Base-by-base conservation (phyloP, 2,113 vertebrate genomes). In the Pluvialis apricaria region DNA sequence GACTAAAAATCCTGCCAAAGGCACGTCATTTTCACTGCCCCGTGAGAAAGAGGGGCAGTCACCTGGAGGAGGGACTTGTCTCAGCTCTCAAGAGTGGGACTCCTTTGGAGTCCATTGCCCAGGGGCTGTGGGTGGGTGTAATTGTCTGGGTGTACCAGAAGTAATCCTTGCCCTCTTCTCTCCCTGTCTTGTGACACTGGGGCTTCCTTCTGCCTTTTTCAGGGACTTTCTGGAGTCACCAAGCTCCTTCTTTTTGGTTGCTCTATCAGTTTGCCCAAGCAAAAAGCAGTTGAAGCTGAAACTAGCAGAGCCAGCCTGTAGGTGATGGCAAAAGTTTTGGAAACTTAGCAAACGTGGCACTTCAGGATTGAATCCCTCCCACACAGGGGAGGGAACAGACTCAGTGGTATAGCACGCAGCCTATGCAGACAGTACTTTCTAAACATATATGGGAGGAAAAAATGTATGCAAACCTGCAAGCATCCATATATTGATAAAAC, bases 111-210 rank as follows among this genome's bases (percentile, higher is more conserved):
- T 57, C 18, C 24, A 5, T 28, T 31, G 10, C 52, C 10, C 34
- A 31, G 38, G 8, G 11, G 4, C 36, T 86, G 19, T 0, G 0
- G 0, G 1, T 31, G 29, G 17, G 6, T 72, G 5, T 40, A 32
- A 57, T 21, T 38, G 34, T 57, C 55, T 62, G 6, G 6, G 19
- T 25, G 7, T 22, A 85, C 34, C 40, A 83, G 16, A 79, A 29
- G 15, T 51, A 52, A 32, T 70, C 26, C n/a, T 88, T 68, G 15
- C 10, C 10, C 29, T 52, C 49, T 92, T 81, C 45, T 81, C 34
- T 36, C 29, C 29, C 18, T 70, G 20, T 57, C 24, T 83, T 34
- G 16, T 83, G 64, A 54, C n/a, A 14, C 17, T 76, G 40, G 3
- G 5, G 3, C 32, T 71, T 91, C 29, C 61, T 84, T 93, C 38